Evolutionary conservation across 2,113 vertebrate genomes (phyloP), one percentile per base, ranked within the genome.

Genomic region (Dasyornis broadbenti): DNA sequence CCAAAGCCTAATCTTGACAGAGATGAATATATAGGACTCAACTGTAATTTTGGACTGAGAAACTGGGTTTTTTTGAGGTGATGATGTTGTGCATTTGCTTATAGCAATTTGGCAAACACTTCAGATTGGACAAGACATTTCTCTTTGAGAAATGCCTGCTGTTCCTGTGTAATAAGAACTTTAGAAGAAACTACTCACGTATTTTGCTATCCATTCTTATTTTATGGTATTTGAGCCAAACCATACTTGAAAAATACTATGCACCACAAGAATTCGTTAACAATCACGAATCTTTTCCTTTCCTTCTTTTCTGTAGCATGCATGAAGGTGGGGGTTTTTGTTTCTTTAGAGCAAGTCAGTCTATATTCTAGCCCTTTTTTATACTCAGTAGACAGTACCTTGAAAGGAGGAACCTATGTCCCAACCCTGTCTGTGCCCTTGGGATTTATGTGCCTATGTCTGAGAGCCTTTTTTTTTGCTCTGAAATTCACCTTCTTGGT

Each of bases 161-260:
- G 75, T 82, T 95, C 68, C 65, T 83, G 22, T 52, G 35, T 63
- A 95, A 66, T 59, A 85, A 89, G 84, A 82, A 63, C 82, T 94
- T 92, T 9, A 92, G 61, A 90, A 92, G 60, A 86, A 94, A 83
- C 79, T 90, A 60, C 84, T 94, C 81, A 95, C 6, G 13, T 76
- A 94, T 89, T 94, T 95, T 85, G 80, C 84, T 82, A 72, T 91
- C 86, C 88, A 53, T 91, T 92, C 71, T 77, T 85, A 42, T 92
- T 94, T 90, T 59, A 65, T 40, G 60, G 79, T 66, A 66, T 69
- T 64, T 70, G 20, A 73, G 84, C 82, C 91, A 97, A 93, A 82
- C 78, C 75, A 39, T 76, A 59, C 82, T 92, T 82, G 70, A 94
- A 92, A 95, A 92, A 92, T 82, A 42, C 52, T 88, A 70, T 2